Evolutionary conservation across 2,797 vertebrate genomes (phyloP).

Genomic region (Gallinago nigripennis): DNA sequence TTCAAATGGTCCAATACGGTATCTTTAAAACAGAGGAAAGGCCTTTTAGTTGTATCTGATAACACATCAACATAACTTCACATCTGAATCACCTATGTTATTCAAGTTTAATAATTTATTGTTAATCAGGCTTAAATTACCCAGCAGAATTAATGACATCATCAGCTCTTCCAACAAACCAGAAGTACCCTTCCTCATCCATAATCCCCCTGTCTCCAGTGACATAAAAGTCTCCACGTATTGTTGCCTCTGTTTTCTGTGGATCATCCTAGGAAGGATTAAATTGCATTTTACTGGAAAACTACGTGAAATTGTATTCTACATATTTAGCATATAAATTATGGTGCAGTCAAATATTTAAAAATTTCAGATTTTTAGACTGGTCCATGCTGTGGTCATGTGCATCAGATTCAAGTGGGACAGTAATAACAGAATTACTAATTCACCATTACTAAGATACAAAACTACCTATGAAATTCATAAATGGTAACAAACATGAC

Average conservation of each 20-base stretch:
- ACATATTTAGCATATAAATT: neutral
- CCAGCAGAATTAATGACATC: constrained; percentile 86
- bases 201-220: constrained; percentile 82
- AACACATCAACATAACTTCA: neutral
- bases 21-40: constrained; percentile 62
- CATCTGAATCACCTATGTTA: neutral
- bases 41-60: neutral
- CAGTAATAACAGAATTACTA: neutral
- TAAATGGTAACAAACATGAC: neutral
- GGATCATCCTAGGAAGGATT: constrained; percentile 76
- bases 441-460: neutral
- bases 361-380: neutral
- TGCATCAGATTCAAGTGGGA: neutral
- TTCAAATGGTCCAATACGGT: constrained; percentile 86
- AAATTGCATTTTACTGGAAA: neutral
- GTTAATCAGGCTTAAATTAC: constrained; percentile 62
- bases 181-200: constrained; percentile 85
- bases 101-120: neutral
- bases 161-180: constrained; percentile 85
- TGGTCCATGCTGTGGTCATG: neutral
- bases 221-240: constrained; percentile 81
- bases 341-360: neutral
- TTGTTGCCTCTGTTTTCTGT: constrained; percentile 77
- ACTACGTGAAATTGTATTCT: neutral
- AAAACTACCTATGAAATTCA: neutral